Percentiles rank a stretch among this genome's conserved stretches.
Evolutionary conservation across 2,797 vertebrate genomes (phyloP).

Genomic region (Synaphobranchus kaupii): DNA sequence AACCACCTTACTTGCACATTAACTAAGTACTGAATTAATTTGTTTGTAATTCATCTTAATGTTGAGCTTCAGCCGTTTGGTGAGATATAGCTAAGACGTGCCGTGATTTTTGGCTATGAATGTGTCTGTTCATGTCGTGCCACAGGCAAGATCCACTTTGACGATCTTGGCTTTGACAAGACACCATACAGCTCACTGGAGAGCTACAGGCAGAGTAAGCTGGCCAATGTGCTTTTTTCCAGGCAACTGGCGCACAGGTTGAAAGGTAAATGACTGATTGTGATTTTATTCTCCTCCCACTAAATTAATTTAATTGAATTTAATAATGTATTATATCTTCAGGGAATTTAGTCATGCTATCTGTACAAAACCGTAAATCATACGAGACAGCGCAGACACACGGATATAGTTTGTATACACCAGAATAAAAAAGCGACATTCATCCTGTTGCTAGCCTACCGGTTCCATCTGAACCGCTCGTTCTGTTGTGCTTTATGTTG

Average conservation of each 20-base stretch:
- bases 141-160: slow-evolving; percentile 67
- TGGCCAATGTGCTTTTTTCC: slow-evolving; percentile 74
- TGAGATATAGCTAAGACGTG: neutral
- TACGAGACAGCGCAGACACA: too few relatives aligned
- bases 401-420: too few relatives aligned
- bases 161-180: slow-evolving; percentile 67
- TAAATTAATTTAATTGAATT: neutral
- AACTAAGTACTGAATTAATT: neutral
- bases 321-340: too few relatives aligned
- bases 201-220: slow-evolving; percentile 75
- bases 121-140: slow-evolving; percentile 4
- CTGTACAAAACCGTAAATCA: neutral
- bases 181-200: slow-evolving; percentile 63
- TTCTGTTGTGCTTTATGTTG: too few relatives aligned
- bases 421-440: too few relatives aligned
- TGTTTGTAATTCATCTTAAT: neutral
- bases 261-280: slow-evolving; percentile 56
- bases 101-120: neutral
- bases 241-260: slow-evolving; percentile 62
- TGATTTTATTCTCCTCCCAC: neutral
- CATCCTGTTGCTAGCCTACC: too few relatives aligned
- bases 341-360: neutral
- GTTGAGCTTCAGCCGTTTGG: neutral
- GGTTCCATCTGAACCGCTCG: too few relatives aligned
- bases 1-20: neutral